Percentiles rank a stretch among this genome's conserved stretches.
phyloP scores from a whole-genome alignment of 2,888 invertebrate species.

The Graphium colonna region DNA sequence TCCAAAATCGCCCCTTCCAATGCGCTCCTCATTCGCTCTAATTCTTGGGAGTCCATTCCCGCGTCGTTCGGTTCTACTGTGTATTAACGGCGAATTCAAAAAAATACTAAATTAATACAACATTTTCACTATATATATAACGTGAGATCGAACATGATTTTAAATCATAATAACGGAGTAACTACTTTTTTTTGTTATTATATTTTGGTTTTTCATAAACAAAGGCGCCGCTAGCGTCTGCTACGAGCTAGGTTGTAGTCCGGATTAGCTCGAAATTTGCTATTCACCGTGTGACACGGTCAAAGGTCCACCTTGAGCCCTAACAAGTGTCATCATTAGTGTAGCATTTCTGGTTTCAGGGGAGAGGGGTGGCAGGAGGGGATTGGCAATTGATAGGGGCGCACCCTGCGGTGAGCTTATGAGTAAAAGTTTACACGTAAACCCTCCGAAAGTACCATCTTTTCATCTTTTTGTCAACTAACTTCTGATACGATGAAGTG shows the following conservation, averaged over 20 bases:
- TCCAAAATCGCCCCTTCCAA: too few species aligned
- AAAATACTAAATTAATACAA: too few species aligned
- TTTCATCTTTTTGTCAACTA: constrained; percentile 36
- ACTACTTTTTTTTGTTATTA: constrained; percentile 6
- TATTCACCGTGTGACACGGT: constrained; percentile 73
- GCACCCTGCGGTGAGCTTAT: constrained; percentile 68
- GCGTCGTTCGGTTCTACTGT: too few species aligned
- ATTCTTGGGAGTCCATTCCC: too few species aligned
- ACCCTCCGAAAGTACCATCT: constrained; percentile 49
- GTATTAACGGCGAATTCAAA: too few species aligned
- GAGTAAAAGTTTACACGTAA: constrained; percentile 73
- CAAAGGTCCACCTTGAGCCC: constrained; percentile 73
- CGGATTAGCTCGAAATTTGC: constrained; percentile 70
- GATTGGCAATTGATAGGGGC: constrained; percentile 74
- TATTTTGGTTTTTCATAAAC: constrained; percentile 30
- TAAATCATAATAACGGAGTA: too few species aligned
- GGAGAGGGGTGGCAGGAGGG: constrained; percentile 33
- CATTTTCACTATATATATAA: too few species aligned
- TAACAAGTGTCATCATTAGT: constrained; percentile 79
- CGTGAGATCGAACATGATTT: too few species aligned
- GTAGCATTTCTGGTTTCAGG: constrained; percentile 38
- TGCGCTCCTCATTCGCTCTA: too few species aligned
- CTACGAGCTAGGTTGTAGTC: constrained; percentile 42
- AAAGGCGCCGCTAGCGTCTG: constrained; percentile 31
- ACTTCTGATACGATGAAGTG: constrained; percentile 52